phyloP scores from a whole-genome alignment of 2,113 vertebrate genomes.

The Anolis carolinensis region DNA sequence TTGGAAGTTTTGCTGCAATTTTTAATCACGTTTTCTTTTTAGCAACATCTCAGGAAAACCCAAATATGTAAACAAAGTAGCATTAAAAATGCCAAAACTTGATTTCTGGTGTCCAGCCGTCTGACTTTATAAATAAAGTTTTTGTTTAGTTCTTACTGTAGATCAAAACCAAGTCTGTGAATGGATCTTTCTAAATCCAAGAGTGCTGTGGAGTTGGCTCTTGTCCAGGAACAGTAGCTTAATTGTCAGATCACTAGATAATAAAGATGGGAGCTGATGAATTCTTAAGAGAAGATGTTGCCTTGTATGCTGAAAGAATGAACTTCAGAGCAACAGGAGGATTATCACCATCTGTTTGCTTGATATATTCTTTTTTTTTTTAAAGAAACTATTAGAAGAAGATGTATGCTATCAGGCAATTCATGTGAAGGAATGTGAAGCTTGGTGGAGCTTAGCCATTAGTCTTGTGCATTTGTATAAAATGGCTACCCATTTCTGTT shows the following conservation, averaged over 20 bases:
- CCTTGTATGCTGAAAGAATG: neutral
- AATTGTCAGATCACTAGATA: neutral
- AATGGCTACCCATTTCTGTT: no score
- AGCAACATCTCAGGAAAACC: no score
- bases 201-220: neutral
- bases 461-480: neutral
- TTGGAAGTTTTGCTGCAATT: no score
- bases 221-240: neutral
- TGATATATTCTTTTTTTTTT: neutral
- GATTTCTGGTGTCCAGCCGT: neutral
- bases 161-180: neutral
- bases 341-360: neutral
- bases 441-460: neutral
- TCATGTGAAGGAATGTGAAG: neutral
- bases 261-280: neutral
- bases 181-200: neutral
- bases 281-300: neutral
- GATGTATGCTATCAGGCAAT: neutral
- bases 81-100: neutral
- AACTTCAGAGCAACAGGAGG: no score
- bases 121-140: neutral
- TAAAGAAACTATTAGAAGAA: neutral
- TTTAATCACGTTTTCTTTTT: no score
- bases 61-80: no score
- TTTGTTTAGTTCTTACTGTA: neutral